Conservation (phyloP, 23 tunicate species). For the Ascidia mentula region DNA sequence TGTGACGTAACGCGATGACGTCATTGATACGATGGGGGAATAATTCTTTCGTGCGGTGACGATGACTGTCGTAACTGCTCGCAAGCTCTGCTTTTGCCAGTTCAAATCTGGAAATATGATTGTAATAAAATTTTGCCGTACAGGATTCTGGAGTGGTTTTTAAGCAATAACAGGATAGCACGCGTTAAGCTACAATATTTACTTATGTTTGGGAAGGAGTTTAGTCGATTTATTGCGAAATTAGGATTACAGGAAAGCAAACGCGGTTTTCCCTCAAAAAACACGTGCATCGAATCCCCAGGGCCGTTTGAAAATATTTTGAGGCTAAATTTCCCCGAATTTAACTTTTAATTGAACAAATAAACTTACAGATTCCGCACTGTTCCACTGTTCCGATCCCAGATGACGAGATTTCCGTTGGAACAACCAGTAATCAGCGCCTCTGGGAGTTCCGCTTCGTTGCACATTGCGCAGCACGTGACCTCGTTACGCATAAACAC, state of each 20-base stretch:
- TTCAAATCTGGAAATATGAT: slow-evolving; percentile 56
- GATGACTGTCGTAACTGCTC: slow-evolving; percentile 88
- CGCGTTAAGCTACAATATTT: no score
- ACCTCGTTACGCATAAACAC: slow-evolving; percentile 60
- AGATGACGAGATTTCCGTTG: slow-evolving; percentile 65
- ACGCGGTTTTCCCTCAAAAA: no score
- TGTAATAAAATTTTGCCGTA: no score
- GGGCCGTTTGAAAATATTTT: no score
- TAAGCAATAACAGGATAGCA: no score
- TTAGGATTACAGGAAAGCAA: no score
- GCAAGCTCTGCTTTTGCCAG: slow-evolving; percentile 81
- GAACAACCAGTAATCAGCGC: slow-evolving; percentile 70
- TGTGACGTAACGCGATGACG: slow-evolving; percentile 46
- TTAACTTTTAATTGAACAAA: no score
- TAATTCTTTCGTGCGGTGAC: slow-evolving; percentile 62
- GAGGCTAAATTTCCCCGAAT: no score
- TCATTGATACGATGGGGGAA: slow-evolving; percentile 71
- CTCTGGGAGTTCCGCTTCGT: not conserved
- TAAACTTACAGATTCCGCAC: slow-evolving; percentile 61
- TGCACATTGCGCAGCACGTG: slow-evolving; percentile 26
- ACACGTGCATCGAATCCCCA: no score
- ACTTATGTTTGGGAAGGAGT: no score
- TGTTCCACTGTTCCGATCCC: slow-evolving; percentile 41
- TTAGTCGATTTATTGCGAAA: no score
- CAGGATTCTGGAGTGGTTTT: no score